Conservation (phyloP, 2,113 vertebrate species). For the Bambusicola thoracicus region DNA sequence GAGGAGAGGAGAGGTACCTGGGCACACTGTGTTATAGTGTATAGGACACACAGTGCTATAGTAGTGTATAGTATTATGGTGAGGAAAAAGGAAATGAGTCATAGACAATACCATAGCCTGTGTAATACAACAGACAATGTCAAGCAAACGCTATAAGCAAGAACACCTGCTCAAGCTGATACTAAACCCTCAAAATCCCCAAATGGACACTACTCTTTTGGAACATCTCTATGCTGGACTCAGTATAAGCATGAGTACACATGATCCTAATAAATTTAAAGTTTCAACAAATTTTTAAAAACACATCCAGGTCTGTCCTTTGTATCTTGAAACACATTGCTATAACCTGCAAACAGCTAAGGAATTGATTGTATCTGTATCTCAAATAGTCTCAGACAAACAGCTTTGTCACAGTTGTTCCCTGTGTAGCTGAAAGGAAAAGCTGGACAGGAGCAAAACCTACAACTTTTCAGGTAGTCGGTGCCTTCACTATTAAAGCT, state of each 20-base stretch:
- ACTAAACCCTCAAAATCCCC: background rate
- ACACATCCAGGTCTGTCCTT: background rate
- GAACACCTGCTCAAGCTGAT: background rate
- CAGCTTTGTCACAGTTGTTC: background rate
- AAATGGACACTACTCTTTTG: accelerated
- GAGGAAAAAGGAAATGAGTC: background rate
- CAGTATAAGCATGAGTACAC: background rate
- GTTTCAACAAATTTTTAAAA: background rate
- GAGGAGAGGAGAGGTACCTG: background rate
- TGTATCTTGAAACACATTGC: background rate
- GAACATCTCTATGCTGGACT: background rate
- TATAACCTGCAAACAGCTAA: background rate
- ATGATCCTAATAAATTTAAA: background rate
- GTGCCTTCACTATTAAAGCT: background rate
- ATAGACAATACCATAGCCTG: background rate
- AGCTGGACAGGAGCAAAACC: background rate
- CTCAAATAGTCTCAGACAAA: background rate
- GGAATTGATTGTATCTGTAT: background rate
- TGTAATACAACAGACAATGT: background rate
- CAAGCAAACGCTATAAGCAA: background rate
- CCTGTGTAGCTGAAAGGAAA: background rate
- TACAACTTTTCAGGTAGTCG: background rate
- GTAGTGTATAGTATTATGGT: background rate
- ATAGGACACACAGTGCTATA: too few species aligned
- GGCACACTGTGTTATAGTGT: too few species aligned